Percentiles rank a stretch among this genome's conserved stretches.
Evolutionary conservation across 2,113 vertebrate species (phyloP).

Genomic region (Cephalopholis sonnerati): DNA sequence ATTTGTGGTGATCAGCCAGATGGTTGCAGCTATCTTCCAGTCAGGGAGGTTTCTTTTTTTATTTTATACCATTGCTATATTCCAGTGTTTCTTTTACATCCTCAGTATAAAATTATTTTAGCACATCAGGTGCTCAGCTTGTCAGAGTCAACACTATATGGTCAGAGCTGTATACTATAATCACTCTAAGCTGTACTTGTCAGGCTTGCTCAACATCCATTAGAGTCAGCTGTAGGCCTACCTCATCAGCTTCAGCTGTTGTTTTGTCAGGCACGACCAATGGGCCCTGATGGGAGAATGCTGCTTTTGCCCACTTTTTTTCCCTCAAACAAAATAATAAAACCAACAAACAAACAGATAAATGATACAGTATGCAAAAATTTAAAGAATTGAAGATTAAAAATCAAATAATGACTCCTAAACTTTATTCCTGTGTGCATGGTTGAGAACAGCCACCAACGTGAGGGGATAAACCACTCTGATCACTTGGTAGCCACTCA

Average conservation of each 20-base stretch:
- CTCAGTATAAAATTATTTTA: neutral
- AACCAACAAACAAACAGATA: neutral
- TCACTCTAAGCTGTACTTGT: slow-evolving; percentile 31
- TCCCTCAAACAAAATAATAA: neutral
- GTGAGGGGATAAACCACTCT: neutral
- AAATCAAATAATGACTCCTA: too few relatives aligned
- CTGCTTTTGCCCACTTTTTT: neutral
- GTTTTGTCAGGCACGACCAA: slow-evolving; percentile 43
- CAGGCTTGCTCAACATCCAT: slow-evolving; percentile 19
- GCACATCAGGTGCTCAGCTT: slow-evolving; percentile 3
- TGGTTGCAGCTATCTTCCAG: neutral
- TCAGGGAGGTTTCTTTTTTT: neutral
- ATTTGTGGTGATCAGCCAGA: neutral
- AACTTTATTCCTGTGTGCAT: neutral
- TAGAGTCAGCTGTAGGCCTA: slow-evolving; percentile 46
- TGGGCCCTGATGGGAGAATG: slow-evolving; percentile 25
- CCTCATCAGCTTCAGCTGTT: slow-evolving; percentile 61
- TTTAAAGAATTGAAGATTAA: neutral
- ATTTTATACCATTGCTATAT: neutral
- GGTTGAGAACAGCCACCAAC: neutral
- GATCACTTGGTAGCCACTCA: neutral
- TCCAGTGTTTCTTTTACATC: neutral
- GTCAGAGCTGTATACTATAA: slow-evolving; percentile 16
- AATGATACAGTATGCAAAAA: neutral
- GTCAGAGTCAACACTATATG: slow-evolving; percentile 11